These are phyloP conservation scores for Palloptera scutellata DNA, from an alignment of 2,888 invertebrate genomes.

Conservation along the genomic window DNA sequence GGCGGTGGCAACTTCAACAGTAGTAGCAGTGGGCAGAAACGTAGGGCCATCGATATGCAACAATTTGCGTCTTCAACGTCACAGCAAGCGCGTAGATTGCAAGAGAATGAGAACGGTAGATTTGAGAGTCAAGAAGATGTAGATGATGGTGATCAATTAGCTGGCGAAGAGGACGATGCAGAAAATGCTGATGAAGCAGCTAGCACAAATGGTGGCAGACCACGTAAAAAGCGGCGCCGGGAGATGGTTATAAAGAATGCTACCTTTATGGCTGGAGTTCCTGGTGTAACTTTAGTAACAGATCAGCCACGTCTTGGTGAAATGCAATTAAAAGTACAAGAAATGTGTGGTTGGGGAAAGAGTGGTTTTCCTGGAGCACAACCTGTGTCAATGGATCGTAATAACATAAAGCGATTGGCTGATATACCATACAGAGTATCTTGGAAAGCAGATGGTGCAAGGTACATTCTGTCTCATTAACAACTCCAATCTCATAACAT, in stretches of 20 bases:
- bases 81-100: slow-evolving; percentile 42
- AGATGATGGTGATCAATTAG: slow-evolving; percentile 36
- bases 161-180: slow-evolving; percentile 37
- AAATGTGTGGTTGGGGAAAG: slow-evolving; percentile 81
- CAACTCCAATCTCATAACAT: not conserved
- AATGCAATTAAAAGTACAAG: slow-evolving; percentile 78
- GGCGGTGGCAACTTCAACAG: slow-evolving; percentile 27
- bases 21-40: slow-evolving; percentile 41
- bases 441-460: slow-evolving; percentile 99
- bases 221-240: slow-evolving; percentile 64
- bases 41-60: slow-evolving; percentile 44
- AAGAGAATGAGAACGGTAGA: slow-evolving; percentile 8
- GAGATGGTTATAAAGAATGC: slow-evolving; percentile 71
- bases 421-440: slow-evolving; percentile 92
- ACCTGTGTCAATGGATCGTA: slow-evolving; percentile 93
- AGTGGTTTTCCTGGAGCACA: slow-evolving; percentile 95
- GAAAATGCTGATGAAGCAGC: slow-evolving; percentile 26
- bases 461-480: slow-evolving; percentile 57
- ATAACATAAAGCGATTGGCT: slow-evolving; percentile 79
- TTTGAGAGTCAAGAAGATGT: slow-evolving; percentile 35
- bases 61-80: slow-evolving; percentile 36
- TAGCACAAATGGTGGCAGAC: slow-evolving; percentile 31
- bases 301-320: slow-evolving; percentile 70
- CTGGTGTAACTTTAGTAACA: slow-evolving; percentile 77
- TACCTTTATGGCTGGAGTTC: slow-evolving; percentile 86